Evolutionary conservation across 1,140 invertebrate genomes (phyloP), one percentile per base, ranked within the genome.

Genomic region (Dendroctonus valens): DNA sequence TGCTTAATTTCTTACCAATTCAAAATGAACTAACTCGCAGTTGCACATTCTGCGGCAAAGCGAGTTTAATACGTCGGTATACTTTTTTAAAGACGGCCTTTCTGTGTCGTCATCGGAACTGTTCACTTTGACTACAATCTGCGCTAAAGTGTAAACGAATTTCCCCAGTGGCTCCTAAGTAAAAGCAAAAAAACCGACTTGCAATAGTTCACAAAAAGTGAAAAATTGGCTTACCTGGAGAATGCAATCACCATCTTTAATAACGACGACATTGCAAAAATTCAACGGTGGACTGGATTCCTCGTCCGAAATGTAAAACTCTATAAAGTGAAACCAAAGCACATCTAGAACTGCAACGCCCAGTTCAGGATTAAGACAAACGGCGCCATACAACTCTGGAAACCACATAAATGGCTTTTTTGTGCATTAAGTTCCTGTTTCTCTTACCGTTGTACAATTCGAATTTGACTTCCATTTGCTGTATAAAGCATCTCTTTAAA

Each of bases 401-500:
- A 48, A 46, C 1, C 9, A 46, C 3, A n/a, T 11, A 2, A 26
- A 26, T 26, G 26, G 26, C 26, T 26, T 26, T n/a, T 26, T 26
- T 26, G 26, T 26, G 26, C 26, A 26, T 26, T 26, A 26, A 26
- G 26, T 26, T 26, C 26, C 26, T 2, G 26, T 26, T 26, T 26
- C 8, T 37, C 5, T 15, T 59, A 85, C 86, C 81, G 61, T 79
- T 75, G 69, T 86, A 88, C 0, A 88, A 73, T 60, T 83, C 72
- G 41, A 81, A 72, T 70, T 82, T 81, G 5, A 87, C 82, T 68
- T 81, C 76, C 2, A 77, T 78, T 67, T 87, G 85, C 59, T 87
- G 85, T 41, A 80, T 80, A 12, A 87, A 83, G 70, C 84, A 86
- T 11, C 83, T 81, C 42, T 79, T 81, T 40, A 88, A 73, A 70